phyloP scores from a whole-genome alignment of 2,113 vertebrate genomes.

The Cygnus buccinator region DNA sequence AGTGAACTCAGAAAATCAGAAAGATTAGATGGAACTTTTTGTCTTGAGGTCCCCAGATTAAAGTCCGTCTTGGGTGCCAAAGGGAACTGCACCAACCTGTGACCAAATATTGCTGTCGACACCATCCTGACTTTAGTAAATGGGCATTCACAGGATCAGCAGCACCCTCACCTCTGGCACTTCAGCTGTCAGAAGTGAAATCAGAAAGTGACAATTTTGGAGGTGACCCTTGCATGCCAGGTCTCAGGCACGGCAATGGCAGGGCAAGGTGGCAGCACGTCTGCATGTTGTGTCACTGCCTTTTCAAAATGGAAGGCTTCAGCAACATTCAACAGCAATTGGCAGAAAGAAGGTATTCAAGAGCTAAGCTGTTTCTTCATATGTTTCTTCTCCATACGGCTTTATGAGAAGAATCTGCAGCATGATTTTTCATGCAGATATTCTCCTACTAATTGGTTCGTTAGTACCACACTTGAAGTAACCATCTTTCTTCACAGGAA shows the following conservation, averaged over 20 bases:
- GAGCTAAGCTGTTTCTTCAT: not conserved
- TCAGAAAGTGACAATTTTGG: not conserved
- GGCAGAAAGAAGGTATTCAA: not conserved
- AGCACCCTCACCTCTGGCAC: not conserved
- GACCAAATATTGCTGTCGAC: not conserved
- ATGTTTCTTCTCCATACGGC: not conserved
- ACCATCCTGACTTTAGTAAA: not conserved
- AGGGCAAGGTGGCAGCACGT: not conserved
- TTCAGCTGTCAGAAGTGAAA: not conserved
- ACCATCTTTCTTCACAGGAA: not conserved
- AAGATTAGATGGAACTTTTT: not conserved
- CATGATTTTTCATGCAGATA: not conserved
- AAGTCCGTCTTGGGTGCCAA: not conserved
- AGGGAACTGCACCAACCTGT: not conserved
- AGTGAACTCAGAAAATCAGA: not conserved
- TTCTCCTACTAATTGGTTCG: not conserved
- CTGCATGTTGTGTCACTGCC: not conserved
- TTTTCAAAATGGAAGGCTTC: not conserved
- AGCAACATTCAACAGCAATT: not conserved
- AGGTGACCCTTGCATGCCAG: not conserved
- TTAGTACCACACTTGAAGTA: not conserved
- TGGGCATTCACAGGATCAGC: not conserved
- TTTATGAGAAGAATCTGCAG: not conserved
- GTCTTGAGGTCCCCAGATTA: not conserved
- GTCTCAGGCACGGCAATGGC: not conserved